Percentiles rank a stretch among this genome's conserved stretches.
Conservation (phyloP, 1,140 invertebrate species). For the Panulirus ornatus region DNA sequence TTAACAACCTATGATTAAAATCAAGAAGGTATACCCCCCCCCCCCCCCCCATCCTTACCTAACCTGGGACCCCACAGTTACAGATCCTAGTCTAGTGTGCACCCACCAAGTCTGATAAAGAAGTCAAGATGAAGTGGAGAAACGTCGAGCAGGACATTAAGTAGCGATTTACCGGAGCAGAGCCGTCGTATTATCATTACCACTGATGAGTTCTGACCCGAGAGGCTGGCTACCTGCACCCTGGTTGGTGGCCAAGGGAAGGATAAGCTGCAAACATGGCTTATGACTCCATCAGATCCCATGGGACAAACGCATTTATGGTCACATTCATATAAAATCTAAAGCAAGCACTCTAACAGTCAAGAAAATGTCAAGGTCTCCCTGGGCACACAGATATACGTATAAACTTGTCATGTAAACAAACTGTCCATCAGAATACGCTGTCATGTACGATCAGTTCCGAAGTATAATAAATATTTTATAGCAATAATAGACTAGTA, state of each 20-base stretch:
- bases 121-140: neutral
- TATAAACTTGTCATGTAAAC: neutral
- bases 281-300: neutral
- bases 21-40: too few relatives aligned
- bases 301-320: neutral
- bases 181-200: neutral
- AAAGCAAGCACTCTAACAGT: neutral
- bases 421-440: neutral
- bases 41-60: neutral
- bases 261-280: neutral
- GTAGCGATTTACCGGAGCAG: neutral
- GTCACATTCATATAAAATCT: neutral
- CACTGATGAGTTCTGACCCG: neutral
- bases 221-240: neutral
- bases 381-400: neutral
- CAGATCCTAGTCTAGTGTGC: too few relatives aligned
- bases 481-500: too few relatives aligned
- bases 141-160: neutral
- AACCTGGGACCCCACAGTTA: too few relatives aligned
- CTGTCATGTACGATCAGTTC: too few relatives aligned
- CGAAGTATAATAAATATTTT: too few relatives aligned
- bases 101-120: neutral
- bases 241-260: neutral
- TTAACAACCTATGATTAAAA: too few relatives aligned
- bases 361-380: too few relatives aligned